A percentile compares a stretch with the other conserved stretches of the same genome.
Evolutionary conservation across 2,888 invertebrate species (phyloP).

Genomic region (Ophion ventricosus): DNA sequence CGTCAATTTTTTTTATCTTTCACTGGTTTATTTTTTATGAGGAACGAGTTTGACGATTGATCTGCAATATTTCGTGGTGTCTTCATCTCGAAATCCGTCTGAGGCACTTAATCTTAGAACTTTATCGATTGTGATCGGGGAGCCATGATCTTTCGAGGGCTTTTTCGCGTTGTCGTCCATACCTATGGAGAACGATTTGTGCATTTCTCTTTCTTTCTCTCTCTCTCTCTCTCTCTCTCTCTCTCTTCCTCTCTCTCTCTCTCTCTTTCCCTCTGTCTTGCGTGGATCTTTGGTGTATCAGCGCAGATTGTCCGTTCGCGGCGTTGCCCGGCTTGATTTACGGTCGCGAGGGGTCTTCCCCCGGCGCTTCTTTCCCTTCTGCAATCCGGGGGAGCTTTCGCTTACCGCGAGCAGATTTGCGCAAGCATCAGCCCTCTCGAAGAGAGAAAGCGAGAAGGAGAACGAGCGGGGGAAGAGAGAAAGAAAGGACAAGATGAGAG

Average conservation of each 20-base stretch:
- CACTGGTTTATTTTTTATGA: not conserved
- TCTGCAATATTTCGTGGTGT: conserved; percentile 2
- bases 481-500: too few relatives aligned
- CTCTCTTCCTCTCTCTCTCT: not conserved
- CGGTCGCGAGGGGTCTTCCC: conserved; percentile 61
- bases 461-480: not conserved
- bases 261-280: conserved; percentile 36
- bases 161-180: conserved; percentile 8
- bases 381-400: conserved; percentile 40
- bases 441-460: conserved; percentile 14
- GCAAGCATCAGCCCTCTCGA: conserved; percentile 34
- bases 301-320: conserved; percentile 54
- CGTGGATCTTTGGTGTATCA: conserved; percentile 58
- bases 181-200: not conserved
- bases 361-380: conserved; percentile 55
- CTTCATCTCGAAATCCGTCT: not conserved
- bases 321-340: conserved; percentile 67
- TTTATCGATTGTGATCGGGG: not conserved
- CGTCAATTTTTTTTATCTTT: not conserved
- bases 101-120: conserved; percentile 10
- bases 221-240: conserved; percentile 32
- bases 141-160: not conserved
- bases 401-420: conserved; percentile 35
- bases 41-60: not conserved
- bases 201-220: not conserved